These are phyloP conservation scores for Sialis lutaria DNA, from an alignment of 2,888 invertebrate species.

Conservation along the genomic window DNA sequence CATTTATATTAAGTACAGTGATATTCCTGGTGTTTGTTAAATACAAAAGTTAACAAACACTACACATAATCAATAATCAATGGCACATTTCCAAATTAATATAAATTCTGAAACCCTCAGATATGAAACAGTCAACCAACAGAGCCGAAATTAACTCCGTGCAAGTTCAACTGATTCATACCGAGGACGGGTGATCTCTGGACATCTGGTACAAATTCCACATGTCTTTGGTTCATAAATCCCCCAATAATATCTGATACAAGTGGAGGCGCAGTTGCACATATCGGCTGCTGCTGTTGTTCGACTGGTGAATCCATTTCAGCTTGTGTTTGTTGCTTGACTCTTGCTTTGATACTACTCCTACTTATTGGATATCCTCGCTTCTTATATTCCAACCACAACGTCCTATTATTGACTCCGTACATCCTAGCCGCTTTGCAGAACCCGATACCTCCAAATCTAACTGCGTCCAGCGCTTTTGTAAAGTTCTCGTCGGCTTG, in stretches of 20 bases:
- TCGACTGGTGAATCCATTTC: conserved; percentile 18
- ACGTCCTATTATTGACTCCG: conserved; percentile 69
- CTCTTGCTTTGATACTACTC: conserved; percentile 58
- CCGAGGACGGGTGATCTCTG: conserved; percentile 19
- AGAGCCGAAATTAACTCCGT: conserved; percentile 59
- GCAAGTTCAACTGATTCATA: conserved; percentile 21
- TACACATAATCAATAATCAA: too few relatives aligned
- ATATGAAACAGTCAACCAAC: too few relatives aligned
- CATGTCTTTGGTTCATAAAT: conserved; percentile 51
- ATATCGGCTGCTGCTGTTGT: conserved; percentile 24
- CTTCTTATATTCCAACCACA: conserved; percentile 74
- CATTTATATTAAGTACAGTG: too few relatives aligned
- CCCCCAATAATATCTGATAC: conserved; percentile 24
- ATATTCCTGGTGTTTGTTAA: too few relatives aligned
- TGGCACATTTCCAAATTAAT: too few relatives aligned
- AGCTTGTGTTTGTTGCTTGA: conserved; percentile 35
- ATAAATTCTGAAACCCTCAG: too few relatives aligned
- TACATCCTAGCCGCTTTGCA: conserved; percentile 72
- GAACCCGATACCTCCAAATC: conserved; percentile 69
- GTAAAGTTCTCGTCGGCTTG: conserved; percentile 73
- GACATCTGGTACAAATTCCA: conserved; percentile 43
- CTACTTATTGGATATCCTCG: conserved; percentile 67
- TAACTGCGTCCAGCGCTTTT: conserved; percentile 62
- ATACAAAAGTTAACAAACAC: too few relatives aligned
- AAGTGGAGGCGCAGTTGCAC: conserved; percentile 30